Base-by-base conservation (phyloP, 2,888 invertebrate genomes). In the Cosmia trapezina region DNA sequence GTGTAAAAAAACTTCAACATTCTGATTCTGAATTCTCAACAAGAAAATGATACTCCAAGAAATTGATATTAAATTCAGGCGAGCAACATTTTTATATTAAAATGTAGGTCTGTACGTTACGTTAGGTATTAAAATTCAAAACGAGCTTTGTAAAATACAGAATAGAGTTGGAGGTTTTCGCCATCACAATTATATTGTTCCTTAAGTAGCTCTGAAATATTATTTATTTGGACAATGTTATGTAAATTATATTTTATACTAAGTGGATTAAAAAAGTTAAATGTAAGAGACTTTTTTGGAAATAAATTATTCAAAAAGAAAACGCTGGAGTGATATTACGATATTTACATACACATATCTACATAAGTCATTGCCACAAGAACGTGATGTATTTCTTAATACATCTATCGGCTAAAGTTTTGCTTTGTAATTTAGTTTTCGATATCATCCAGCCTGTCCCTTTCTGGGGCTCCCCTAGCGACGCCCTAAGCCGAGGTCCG, bases 101-200 rank as follows among this genome's bases (percentile, higher is more conserved):
- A 70, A 62, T 53, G 60, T 76, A 47, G 17, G 22, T 51, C 28
- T 28, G 28, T 28, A 28, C 28, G 28, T 28, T 28, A 37, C 41
- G 41, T n/a, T 17, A 43, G 45, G n/a, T 57, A 65, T 83, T 69
- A 63, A 73, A 66, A 73, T 83, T 73, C 54, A n/a, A 63, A 73
- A 70, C 59, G 28, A n/a, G 65, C 41, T 66, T 57, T 62, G 22
- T 54, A 28, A 70, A 83, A 69, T 81, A 41, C 47, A 41, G 28
- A 63, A 56, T 45, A 14, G 28, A 59, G n/a, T 59, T 33, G 37
- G 56, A 53, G 54, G 41, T 78, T 68, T 65, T 66, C 33, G 54
- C 45, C 49, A 54, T 33, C 28, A 62, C 54, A 66, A 70, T 28
- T 79, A 57, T 73, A 83, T 57, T 79, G 51, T 79, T 73, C 41